Base-by-base conservation (phyloP, 2,888 invertebrate genomes). In the Hanleya hanleyi region DNA sequence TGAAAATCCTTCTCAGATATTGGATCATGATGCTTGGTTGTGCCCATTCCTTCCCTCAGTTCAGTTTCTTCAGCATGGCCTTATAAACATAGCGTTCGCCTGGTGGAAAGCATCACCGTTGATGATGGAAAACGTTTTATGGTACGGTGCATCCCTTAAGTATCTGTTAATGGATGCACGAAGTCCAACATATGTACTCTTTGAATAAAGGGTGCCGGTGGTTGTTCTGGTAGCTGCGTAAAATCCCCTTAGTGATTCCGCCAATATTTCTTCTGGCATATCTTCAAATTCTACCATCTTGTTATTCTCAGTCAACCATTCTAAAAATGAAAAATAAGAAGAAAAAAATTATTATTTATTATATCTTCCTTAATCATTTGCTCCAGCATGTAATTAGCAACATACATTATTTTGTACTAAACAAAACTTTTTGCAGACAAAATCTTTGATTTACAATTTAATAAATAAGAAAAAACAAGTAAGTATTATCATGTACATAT, bases 11-110 rank as follows among this genome's bases (percentile, higher is more conserved):
- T 62, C 2, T 57, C 71, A 12, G 62, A 32, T 0, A 71, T 67
- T 29, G 67, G 3, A 1, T 38, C 57, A 26, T 73, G 64, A 33
- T 69, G 69, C 22, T 69, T 69, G 7, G 73, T 73, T 38, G n/a
- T 65, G 38, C 69, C 73, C 5, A 73, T 12, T 7, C 64, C 69
- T 47, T 69, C 73, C 22, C 51, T 32, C 41, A n/a, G n/a, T 74
- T 61, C 9, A 74, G 7, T 67, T 70, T 74, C 33, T 67, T 64
- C 3, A 74, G 41, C 37, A 74, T 47, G 0, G 67, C 62, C 6
- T 47, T n/a, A n/a, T n/a, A 38, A 70, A 74, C 61, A 74, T 61
- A 29, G 57, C 22, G 36, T 74, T 74, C 26, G 65, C 32, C 5
- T 32, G 15, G 22, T 47, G 50, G 49, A 69, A 69, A 9, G 47